Conservation (phyloP, 2,113 vertebrate species). For the Ameiurus melas region DNA sequence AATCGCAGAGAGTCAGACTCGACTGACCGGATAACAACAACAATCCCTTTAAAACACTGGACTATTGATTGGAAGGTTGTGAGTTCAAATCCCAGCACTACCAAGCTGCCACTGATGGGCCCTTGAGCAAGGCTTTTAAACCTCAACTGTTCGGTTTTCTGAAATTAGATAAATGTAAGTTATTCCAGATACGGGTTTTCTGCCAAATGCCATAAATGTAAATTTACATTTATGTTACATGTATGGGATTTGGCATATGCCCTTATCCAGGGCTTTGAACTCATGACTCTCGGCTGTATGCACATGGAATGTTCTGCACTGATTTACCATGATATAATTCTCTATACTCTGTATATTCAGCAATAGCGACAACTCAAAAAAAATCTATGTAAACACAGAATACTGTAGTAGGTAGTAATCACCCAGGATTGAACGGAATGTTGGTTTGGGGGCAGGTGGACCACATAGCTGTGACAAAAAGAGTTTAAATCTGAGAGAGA, state of each 20-base stretch:
- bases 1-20: no score
- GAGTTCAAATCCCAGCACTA: not conserved
- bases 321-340: not conserved
- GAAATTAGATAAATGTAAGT: no score
- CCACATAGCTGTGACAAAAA: not conserved
- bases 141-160: no score
- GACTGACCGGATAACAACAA: no score
- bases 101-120: no score
- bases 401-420: conserved; percentile 18
- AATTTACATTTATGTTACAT: no score
- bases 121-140: no score
- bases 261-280: not conserved
- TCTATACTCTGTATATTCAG: not conserved
- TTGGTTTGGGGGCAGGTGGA: not conserved
- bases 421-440: conserved; percentile 31
- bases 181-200: no score
- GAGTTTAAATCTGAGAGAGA: not conserved
- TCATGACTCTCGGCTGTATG: not conserved
- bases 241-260: not conserved
- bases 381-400: not conserved
- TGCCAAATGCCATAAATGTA: no score
- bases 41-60: no score
- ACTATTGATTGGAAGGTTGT: not conserved
- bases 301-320: not conserved
- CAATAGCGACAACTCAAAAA: not conserved